A percentile compares a stretch with the other conserved stretches of the same genome.
Conservation (phyloP, 2,113 vertebrate genomes). For the Tragulus kanchil region DNA sequence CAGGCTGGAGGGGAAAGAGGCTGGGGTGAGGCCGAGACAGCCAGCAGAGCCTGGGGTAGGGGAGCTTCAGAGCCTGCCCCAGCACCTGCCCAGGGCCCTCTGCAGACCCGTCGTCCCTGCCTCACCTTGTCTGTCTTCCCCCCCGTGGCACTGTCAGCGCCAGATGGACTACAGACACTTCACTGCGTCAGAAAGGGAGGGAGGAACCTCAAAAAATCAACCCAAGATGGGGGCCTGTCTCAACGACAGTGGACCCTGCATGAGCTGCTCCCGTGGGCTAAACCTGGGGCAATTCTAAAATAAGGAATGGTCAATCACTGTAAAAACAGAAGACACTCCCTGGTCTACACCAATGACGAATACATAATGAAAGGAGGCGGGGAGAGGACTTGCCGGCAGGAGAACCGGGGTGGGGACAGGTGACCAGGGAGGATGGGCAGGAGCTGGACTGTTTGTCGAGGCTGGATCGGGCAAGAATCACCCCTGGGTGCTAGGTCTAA, state of each 20-base stretch:
- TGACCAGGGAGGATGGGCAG: background rate
- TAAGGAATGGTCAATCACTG: background rate
- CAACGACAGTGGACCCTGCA: background rate
- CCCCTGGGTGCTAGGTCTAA: background rate
- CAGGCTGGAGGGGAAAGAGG: slow-evolving; percentile 87
- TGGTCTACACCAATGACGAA: background rate
- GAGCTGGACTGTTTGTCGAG: background rate
- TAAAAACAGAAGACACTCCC: background rate
- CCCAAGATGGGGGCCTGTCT: background rate
- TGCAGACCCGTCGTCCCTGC: fast-evolving
- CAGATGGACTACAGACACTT: background rate
- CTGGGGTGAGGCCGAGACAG: background rate
- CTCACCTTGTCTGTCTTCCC: background rate
- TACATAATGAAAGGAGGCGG: background rate
- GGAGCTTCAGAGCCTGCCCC: background rate
- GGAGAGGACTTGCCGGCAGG: background rate
- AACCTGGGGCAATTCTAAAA: background rate
- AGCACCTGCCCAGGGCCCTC: background rate
- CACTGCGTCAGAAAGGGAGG: background rate
- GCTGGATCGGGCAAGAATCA: background rate
- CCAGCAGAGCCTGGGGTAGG: background rate
- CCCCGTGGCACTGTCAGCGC: background rate
- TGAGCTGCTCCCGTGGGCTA: background rate
- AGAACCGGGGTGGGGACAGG: background rate
- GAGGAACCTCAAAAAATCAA: background rate